Conservation (phyloP, 2,888 invertebrate genomes). For the Orthosia gothica region DNA sequence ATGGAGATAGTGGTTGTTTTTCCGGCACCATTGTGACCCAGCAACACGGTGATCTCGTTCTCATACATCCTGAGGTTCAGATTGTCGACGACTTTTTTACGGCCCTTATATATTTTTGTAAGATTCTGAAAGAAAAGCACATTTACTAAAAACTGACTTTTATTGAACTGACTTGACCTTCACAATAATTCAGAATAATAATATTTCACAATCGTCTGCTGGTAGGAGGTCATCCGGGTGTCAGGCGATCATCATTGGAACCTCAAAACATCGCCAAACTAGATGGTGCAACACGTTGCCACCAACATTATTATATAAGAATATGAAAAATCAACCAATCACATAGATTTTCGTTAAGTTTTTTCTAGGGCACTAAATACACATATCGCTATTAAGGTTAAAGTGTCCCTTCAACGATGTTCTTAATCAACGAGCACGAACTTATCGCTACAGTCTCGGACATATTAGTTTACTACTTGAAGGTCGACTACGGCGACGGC, state of each 20-base stretch:
- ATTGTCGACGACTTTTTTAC: conserved; percentile 93
- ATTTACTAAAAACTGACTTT: neutral
- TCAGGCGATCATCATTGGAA: too few relatives aligned
- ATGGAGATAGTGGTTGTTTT: conserved; percentile 99
- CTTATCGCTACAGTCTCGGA: conserved; percentile 23
- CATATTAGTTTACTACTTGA: conserved; percentile 1
- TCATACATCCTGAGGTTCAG: conserved; percentile 96
- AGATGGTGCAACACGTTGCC: too few relatives aligned
- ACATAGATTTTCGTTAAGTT: conserved; percentile 17
- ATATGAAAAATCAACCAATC: too few relatives aligned
- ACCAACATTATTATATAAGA: too few relatives aligned
- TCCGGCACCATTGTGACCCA: conserved; percentile 96
- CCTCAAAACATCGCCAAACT: too few relatives aligned
- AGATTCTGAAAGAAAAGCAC: conserved; percentile 89
- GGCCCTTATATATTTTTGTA: conserved; percentile 92
- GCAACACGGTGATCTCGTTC: conserved; percentile 96
- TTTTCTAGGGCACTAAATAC: conserved; percentile 18
- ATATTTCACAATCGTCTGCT: neutral
- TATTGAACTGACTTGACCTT: neutral
- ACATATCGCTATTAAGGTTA: conserved; percentile 22
- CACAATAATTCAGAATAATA: neutral
- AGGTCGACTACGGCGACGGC: neutral
- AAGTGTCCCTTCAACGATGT: conserved; percentile 8
- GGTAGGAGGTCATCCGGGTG: too few relatives aligned
- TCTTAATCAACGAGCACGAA: conserved; percentile 14